phyloP scores from a whole-genome alignment of 2,113 vertebrate species.

The Hiodon alosoides region DNA sequence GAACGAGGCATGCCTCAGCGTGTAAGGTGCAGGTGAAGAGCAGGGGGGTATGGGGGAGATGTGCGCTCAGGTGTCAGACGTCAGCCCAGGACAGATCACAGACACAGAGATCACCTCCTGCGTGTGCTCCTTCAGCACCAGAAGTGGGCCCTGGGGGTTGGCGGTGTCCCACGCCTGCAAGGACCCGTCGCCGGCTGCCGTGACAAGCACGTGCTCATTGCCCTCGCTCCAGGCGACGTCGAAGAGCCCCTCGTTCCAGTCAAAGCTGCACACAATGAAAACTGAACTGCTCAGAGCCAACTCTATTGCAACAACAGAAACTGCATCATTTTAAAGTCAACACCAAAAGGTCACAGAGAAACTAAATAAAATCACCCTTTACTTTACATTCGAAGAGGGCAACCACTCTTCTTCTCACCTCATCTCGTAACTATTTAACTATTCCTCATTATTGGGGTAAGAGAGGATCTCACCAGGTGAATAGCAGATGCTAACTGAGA shows the following conservation, averaged over 20 bases:
- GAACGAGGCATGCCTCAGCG: too few relatives aligned
- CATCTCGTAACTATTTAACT: too few relatives aligned
- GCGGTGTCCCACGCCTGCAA: constrained; percentile 89
- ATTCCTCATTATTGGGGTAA: too few relatives aligned
- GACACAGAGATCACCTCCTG: constrained; percentile 70
- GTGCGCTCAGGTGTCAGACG: neutral
- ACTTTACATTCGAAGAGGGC: too few relatives aligned
- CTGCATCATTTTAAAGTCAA: neutral
- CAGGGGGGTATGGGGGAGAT: too few relatives aligned
- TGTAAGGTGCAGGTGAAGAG: too few relatives aligned
- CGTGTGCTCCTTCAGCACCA: constrained; percentile 79
- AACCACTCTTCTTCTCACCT: too few relatives aligned
- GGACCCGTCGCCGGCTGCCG: constrained; percentile 84
- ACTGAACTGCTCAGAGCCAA: constrained; percentile 47
- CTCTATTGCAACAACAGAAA: neutral
- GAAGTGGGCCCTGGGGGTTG: constrained; percentile 71
- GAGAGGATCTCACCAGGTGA: too few relatives aligned
- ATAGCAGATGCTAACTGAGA: too few relatives aligned
- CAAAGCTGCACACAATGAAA: constrained; percentile 85
- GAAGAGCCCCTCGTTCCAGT: constrained; percentile 89
- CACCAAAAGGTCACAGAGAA: neutral
- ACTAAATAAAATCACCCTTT: neutral
- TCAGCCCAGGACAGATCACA: too few relatives aligned
- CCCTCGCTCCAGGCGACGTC: constrained; percentile 93
- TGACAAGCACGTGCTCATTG: constrained; percentile 84